These are phyloP conservation scores for Melanostoma mellinum DNA, from an alignment of 2,888 invertebrate species.

Conservation along the genomic window DNA sequence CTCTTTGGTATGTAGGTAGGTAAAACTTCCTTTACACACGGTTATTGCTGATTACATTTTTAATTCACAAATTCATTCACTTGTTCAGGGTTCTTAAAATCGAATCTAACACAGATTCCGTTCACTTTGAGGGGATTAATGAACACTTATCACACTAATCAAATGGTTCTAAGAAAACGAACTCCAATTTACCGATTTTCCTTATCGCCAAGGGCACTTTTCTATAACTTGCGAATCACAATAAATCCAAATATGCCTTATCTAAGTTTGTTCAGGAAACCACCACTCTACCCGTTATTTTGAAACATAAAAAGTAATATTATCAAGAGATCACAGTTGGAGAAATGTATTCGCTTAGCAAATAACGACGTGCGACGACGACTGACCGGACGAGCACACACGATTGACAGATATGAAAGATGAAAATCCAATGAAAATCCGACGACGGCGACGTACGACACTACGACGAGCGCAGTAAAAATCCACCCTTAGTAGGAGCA, in stretches of 20 bases:
- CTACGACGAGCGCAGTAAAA: conserved; percentile 34
- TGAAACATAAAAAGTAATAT: conserved; percentile 14
- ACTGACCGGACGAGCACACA: conserved; percentile 61
- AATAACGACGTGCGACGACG: conserved; percentile 42
- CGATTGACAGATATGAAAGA: conserved; percentile 54
- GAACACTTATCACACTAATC: conserved; percentile 45
- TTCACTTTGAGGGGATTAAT: conserved; percentile 34
- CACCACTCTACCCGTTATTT: conserved; percentile 18
- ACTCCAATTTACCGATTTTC: conserved; percentile 27
- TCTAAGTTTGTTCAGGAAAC: conserved; percentile 60
- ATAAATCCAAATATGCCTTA: conserved; percentile 59
- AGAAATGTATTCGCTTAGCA: conserved; percentile 36
- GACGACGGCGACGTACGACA: conserved; percentile 11
- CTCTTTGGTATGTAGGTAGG: conserved; percentile 37
- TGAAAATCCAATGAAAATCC: conserved; percentile 65
- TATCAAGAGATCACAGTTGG: conserved; percentile 54
- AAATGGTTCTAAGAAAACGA: conserved; percentile 40
- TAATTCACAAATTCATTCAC: conserved; percentile 45
- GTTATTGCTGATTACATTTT: conserved; percentile 43
- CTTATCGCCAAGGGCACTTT: conserved; percentile 39
- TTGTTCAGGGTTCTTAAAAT: conserved; percentile 19
- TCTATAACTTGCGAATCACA: conserved; percentile 54
- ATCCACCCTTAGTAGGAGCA: conserved; percentile 44
- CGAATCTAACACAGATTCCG: conserved; percentile 27
- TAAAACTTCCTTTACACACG: conserved; percentile 46